phyloP scores from a whole-genome alignment of 2,888 invertebrate species.

The Chalcis sispes region DNA sequence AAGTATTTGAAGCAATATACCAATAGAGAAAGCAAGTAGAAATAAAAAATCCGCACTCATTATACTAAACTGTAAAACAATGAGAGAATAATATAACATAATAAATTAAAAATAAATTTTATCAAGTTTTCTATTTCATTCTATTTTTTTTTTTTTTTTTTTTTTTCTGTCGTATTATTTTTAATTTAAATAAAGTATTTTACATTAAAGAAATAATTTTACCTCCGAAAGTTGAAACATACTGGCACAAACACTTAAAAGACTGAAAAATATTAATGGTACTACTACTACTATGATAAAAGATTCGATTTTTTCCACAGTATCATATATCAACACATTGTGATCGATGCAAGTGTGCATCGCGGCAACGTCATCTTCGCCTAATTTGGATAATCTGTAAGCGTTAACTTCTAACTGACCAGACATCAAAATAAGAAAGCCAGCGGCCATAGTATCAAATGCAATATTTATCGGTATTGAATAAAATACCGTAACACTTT shows the following conservation, averaged over 20 bases:
- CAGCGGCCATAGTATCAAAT: slow-evolving; percentile 37
- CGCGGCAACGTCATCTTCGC: neutral
- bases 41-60: slow-evolving; percentile 24
- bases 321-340: slow-evolving; percentile 24
- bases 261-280: slow-evolving; percentile 35
- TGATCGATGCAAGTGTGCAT: slow-evolving; percentile 27
- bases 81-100: too few species aligned
- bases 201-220: neutral
- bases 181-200: neutral
- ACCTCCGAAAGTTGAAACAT: slow-evolving; percentile 17
- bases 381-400: slow-evolving; percentile 5
- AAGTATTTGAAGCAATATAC: slow-evolving; percentile 25
- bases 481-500: neutral
- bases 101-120: slow-evolving; percentile 1
- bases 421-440: slow-evolving; percentile 31
- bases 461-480: slow-evolving; percentile 21
- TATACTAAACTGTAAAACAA: slow-evolving; percentile 24
- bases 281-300: slow-evolving; percentile 32
- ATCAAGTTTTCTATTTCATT: too few species aligned
- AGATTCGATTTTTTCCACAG: slow-evolving; percentile 17
- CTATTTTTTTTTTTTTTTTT: too few species aligned
- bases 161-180: too few species aligned
- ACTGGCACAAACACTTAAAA: slow-evolving; percentile 31
- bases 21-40: slow-evolving; percentile 1
- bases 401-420: slow-evolving; percentile 36